Evolutionary conservation across 2,888 invertebrate genomes (phyloP).

Genomic region (Danaus chrysippus): DNA sequence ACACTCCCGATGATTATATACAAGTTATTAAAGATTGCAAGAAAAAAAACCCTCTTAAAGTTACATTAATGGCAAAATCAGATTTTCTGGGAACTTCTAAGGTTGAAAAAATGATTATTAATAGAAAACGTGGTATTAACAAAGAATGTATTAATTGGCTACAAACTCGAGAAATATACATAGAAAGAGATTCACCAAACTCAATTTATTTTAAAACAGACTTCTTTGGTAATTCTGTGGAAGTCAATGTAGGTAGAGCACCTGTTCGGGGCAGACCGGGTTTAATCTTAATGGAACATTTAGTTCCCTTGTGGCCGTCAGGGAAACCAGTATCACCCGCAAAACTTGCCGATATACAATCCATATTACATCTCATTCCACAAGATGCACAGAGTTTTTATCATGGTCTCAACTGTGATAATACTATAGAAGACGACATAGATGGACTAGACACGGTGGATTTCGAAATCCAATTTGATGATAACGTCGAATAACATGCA

Average conservation of each 20-base stretch:
- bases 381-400: too few species aligned
- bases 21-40: background rate
- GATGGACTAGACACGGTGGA: slow-evolving; percentile 33
- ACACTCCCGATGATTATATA: too few species aligned
- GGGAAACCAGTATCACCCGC: slow-evolving; percentile 32
- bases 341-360: slow-evolving; percentile 22
- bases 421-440: slow-evolving; percentile 30
- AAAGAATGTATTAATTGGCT: slow-evolving; percentile 26
- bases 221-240: slow-evolving; percentile 15
- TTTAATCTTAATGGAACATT: too few species aligned
- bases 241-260: slow-evolving; percentile 26
- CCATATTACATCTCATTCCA: too few species aligned
- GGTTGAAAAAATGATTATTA: slow-evolving; percentile 22
- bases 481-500: slow-evolving; percentile 29
- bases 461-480: slow-evolving; percentile 32
- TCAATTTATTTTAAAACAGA: too few species aligned
- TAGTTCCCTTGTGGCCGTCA: too few species aligned
- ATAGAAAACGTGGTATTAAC: slow-evolving; percentile 26
- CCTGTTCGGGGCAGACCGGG: slow-evolving; percentile 27
- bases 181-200: too few species aligned
- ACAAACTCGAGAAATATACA: too few species aligned
- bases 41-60: slow-evolving; percentile 13
- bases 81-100: slow-evolving; percentile 15
- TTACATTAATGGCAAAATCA: slow-evolving; percentile 15
- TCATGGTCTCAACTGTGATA: slow-evolving; percentile 14